Base-by-base conservation (phyloP, 2,888 invertebrate species). In the Glomeris marginata region DNA sequence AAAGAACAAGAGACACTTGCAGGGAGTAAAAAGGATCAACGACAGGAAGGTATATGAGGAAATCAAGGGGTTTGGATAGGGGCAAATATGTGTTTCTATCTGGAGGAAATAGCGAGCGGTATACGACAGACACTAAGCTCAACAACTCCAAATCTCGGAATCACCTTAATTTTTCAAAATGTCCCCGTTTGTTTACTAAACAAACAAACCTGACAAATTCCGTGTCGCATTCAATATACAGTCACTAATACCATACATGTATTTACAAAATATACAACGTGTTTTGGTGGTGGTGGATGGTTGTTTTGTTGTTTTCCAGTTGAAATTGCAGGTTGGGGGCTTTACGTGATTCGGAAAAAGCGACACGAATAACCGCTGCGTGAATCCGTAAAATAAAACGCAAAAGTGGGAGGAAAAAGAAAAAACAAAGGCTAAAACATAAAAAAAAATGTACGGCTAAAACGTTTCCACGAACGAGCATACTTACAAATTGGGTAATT, bases 171-270 rank as follows among this genome's bases (percentile, higher is more conserved):
- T 38, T 50, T 45, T 38, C 36, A 52, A 52, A 41, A 49, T 41
- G 38, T 34, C 35, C 35, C 33, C 37, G 35, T 52, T 49, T 50
- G 49, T 52, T 52, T 52, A 50, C 50, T 50, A 50, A 28, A 28
- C 28, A 28, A 28, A 52, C 52, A 52, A 52, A 52, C 49, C 52
- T 52, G 45, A 52, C 52, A 45, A 50, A 50, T 49, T 45, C 38
- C 33, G 45, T 50, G 40, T 52, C 50, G 45, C 45, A 49, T 28
- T 52, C 46, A 52, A 52, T 52, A 52, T 52, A 52, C 52, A 52
- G 50, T 52, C 50, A 52, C 52, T 52, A 49, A 52, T 52, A 52
- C 49, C 50, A 47, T 52, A 52, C 52, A 51, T 50, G 52, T 52
- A 52, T 52, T 52, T 52, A 52, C 52, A 52, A 52, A 50, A 52